phyloP scores from a whole-genome alignment of 2,888 invertebrate genomes.

The Tipula vernalis region DNA sequence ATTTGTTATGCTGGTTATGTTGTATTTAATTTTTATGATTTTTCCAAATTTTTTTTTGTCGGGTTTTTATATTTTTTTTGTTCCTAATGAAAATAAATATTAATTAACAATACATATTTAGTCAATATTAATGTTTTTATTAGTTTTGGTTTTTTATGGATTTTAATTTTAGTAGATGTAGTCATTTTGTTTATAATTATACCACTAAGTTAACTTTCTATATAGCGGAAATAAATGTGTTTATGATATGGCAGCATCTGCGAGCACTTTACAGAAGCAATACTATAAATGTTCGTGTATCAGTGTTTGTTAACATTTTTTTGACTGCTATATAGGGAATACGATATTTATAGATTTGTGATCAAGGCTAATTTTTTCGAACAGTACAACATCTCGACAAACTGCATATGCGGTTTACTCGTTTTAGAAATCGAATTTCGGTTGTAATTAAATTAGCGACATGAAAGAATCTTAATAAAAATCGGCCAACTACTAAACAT shows the following conservation, averaged over 20 bases:
- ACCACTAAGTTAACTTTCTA: neutral
- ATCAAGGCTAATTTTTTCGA: too few species aligned
- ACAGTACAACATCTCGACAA: too few species aligned
- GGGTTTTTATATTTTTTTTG: neutral
- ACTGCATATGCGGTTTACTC: too few species aligned
- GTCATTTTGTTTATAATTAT: neutral
- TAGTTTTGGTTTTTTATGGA: neutral
- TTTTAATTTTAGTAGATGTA: neutral
- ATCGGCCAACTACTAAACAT: too few species aligned
- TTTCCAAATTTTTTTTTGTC: neutral
- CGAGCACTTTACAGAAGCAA: neutral
- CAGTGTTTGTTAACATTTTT: too few species aligned
- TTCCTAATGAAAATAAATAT: neutral
- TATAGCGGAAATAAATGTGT: neutral
- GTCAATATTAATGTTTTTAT: neutral
- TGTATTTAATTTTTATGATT: slow-evolving; percentile 4
- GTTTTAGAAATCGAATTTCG: too few species aligned
- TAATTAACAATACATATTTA: neutral
- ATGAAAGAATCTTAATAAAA: too few species aligned
- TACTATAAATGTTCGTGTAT: neutral
- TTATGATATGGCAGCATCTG: neutral
- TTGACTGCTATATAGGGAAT: too few species aligned
- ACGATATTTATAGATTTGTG: too few species aligned
- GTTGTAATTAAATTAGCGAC: too few species aligned
- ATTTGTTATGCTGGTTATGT: neutral